Evolutionary conservation across 2,113 vertebrate species (phyloP), one percentile per base, ranked within the genome.

Genomic region (Vidua chalybeata): DNA sequence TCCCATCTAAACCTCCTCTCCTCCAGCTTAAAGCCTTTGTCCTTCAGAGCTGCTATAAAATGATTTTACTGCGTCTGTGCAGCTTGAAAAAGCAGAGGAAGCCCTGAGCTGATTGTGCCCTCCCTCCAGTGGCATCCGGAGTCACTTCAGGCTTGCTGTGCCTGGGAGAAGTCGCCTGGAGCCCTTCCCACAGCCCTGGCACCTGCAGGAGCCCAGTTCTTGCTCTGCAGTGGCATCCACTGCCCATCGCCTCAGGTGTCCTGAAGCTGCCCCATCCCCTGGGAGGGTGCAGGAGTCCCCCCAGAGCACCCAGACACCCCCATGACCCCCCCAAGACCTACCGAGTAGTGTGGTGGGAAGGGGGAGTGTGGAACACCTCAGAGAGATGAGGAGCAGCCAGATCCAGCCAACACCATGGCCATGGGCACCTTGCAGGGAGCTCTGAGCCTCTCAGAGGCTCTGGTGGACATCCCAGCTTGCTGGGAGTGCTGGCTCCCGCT

Each of bases 341-440:
- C 7, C n/a, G 0, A 0, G 43, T 33, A 71, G 54, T 10, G 13
- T 7, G 2, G 7, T 13, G 31, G 5, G 24, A 49, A 31, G 52
- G 54, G 23, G 5, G 18, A 71, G 13, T 1, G 1, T 39, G 30
- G 76, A n/a, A 28, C 35, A 15, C 27, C n/a, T 43, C 62, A 13
- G 16, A 48, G 46, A 51, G 17, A 59, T 19, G 35, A 51, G 15
- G 43, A 77, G 31, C 67, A 76, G 63, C 45, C 2, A 2, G 26
- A 33, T 58, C 5, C 5, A 15, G 46, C 13, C 55, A 43, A 4
- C 0, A 0, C 16, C 2, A 2, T 0, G 2, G 17, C 10, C 28
- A 24, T 4, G 13, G 31, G 23, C 28, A 46, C 18, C 19, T 27
- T 3, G 0, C n/a, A 69, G 67, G 73, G 27, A 43, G 31, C 4